Conservation (phyloP, 2,113 vertebrate genomes). For the Rattus rattus region DNA sequence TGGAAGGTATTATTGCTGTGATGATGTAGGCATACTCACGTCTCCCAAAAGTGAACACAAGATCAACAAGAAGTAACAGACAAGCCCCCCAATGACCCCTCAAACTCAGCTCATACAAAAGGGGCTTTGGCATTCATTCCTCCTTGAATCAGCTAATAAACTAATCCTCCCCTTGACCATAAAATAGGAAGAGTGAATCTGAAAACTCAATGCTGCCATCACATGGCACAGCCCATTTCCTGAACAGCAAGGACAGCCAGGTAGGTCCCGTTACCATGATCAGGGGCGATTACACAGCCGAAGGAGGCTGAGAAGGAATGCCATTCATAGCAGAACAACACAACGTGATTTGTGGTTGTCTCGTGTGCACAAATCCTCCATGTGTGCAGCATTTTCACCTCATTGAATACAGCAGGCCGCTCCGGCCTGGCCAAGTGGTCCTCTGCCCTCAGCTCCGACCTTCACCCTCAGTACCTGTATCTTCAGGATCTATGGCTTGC, state of each 20-base stretch:
- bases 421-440: background rate
- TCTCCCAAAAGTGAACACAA: background rate
- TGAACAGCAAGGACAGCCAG: constrained; percentile 34
- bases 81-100: background rate
- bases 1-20: background rate
- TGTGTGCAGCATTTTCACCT: background rate
- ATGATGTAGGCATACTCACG: background rate
- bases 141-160: constrained; percentile 50
- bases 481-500: background rate
- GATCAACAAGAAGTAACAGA: constrained; percentile 15
- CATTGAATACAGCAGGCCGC: background rate
- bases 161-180: constrained; percentile 18
- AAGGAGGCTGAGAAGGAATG: constrained; percentile 43
- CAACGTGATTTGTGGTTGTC: constrained; percentile 21
- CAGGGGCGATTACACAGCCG: constrained; percentile 37
- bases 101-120: background rate
- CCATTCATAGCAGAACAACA: constrained; percentile 33
- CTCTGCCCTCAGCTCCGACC: background rate
- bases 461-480: background rate
- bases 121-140: background rate
- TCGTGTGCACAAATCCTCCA: background rate
- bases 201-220: constrained; percentile 20
- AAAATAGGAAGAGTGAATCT: constrained; percentile 15
- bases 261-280: constrained; percentile 36
- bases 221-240: constrained; percentile 31